Conservation (phyloP, 2,113 vertebrate species). For the Thamnaconus septentrionalis region DNA sequence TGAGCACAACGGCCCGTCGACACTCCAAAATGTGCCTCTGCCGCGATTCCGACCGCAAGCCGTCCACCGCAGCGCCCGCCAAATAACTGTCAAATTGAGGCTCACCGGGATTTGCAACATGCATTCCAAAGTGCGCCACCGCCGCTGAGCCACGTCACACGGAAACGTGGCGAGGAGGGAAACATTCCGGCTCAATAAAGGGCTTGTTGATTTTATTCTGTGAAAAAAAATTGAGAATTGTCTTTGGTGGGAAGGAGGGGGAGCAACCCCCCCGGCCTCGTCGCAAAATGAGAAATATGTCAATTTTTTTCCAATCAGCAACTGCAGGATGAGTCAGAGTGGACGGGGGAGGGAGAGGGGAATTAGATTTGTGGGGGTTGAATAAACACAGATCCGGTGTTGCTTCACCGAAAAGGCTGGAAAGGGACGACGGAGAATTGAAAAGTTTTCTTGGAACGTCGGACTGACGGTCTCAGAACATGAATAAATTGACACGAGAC, state of each 20-base stretch:
- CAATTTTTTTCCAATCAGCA: slow-evolving; percentile 25
- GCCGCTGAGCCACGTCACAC: slow-evolving; percentile 9
- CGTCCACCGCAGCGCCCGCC: slow-evolving; percentile 23
- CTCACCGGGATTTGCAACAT: slow-evolving; percentile 15
- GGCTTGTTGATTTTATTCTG: not conserved
- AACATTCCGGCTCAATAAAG: slow-evolving; percentile 7
- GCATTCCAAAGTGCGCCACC: slow-evolving; percentile 5
- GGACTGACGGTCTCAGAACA: slow-evolving; percentile 21
- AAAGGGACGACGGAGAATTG: slow-evolving; percentile 4
- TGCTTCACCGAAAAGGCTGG: slow-evolving; percentile 17
- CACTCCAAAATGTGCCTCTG: slow-evolving; percentile 29
- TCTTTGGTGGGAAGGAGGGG: no score
- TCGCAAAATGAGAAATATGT: slow-evolving; percentile 39
- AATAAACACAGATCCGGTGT: slow-evolving; percentile 15
- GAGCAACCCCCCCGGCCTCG: not conserved
- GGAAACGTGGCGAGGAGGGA: slow-evolving; percentile 1
- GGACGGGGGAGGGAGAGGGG: slow-evolving; percentile 46
- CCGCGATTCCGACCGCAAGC: slow-evolving; percentile 34
- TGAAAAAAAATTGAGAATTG: no score
- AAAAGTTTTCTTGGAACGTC: slow-evolving; percentile 13
- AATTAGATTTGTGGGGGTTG: slow-evolving; percentile 34
- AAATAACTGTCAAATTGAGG: slow-evolving; percentile 40
- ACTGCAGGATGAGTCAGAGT: slow-evolving; percentile 39
- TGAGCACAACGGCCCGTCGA: slow-evolving; percentile 25
- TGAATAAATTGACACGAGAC: slow-evolving; percentile 25